phyloP scores from a whole-genome alignment of 2,888 invertebrate species.

The Cheilosia scutellata region DNA sequence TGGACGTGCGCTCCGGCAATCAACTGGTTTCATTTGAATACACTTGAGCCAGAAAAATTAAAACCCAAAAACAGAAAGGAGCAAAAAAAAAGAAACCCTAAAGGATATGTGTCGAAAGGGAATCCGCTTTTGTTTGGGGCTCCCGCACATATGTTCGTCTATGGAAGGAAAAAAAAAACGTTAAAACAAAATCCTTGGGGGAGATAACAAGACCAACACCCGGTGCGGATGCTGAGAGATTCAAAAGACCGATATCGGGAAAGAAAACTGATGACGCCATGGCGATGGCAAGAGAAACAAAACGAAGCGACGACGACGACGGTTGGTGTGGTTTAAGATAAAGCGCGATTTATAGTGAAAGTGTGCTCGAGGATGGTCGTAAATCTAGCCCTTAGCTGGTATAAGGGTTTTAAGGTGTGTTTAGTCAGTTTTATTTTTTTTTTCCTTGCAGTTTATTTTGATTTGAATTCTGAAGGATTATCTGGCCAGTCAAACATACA shows the following conservation, averaged over 20 bases:
- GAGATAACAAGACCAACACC: slow-evolving; percentile 73
- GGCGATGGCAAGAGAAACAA: slow-evolving; percentile 40
- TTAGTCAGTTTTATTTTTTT: slow-evolving; percentile 12
- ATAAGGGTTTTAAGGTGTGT: slow-evolving; percentile 52
- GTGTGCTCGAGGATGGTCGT: slow-evolving; percentile 65
- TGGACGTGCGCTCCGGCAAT: slow-evolving; percentile 74
- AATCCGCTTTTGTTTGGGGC: slow-evolving; percentile 56
- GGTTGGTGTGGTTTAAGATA: slow-evolving; percentile 56
- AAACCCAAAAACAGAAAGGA: neutral
- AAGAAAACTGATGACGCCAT: slow-evolving; percentile 73
- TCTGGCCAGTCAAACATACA: too few relatives aligned
- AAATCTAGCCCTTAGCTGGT: slow-evolving; percentile 66
- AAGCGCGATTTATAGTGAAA: slow-evolving; percentile 72
- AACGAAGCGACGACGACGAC: slow-evolving; percentile 48
- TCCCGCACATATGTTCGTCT: slow-evolving; percentile 55
- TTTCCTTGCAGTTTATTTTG: neutral
- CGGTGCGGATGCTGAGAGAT: slow-evolving; percentile 74
- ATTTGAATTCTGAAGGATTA: neutral
- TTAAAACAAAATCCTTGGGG: slow-evolving; percentile 61
- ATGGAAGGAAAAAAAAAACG: slow-evolving; percentile 20
- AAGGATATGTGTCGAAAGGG: slow-evolving; percentile 61
- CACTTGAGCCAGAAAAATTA: slow-evolving; percentile 19
- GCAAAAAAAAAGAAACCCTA: slow-evolving; percentile 3
- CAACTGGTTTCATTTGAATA: slow-evolving; percentile 76
- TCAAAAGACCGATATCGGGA: slow-evolving; percentile 56